Evolutionary conservation across 1,140 invertebrate genomes (phyloP), one percentile per base, ranked within the genome.

Genomic region (Bombus balteatus): DNA sequence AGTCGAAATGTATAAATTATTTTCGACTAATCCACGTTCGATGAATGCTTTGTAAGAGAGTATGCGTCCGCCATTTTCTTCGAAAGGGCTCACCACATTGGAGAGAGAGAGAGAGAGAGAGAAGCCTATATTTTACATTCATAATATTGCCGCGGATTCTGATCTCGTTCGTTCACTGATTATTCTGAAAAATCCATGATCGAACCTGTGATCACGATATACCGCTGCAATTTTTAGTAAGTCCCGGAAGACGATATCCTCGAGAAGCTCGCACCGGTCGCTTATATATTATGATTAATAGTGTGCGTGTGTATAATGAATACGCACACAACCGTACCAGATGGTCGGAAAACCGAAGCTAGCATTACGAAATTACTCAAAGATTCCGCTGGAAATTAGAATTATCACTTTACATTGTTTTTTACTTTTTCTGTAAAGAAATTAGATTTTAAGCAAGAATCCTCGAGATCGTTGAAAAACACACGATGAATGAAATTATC

Each of bases 51-150:
- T 92, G 89, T 92, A 87, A 53, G 68, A 87, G 86, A 89, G 89
- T 92, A 88, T 91, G 85, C 88, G 90, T 93, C 93, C 92, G 93
- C 93, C 93, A 94, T 94, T 94, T 94, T 94, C 93, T 94, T 92
- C 88, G 88, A 88, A 94, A 94, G 92, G 92, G 93, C 93, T 85
- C 74, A 91, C 70, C 80, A 81, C 88, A 89, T 87, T 89, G 80
- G 66, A 34, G 59, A 9, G 5, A 13, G 13, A 47, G 13, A 47
- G 47, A 47, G 47, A 53, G 47, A 53, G 47, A 53, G 47, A 53
- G 18, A 53, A 53, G 47, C 39, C 70, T 83, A 85, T 75, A 72
- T 65, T 83, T 85, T 72, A 73, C 43, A 81, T 83, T 87, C 68
- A 57, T 83, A 78, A 87, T 62, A 75, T 78, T 71, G 39, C 57